Base-by-base conservation (phyloP, 2,888 invertebrate genomes). In the Leptodirus hochenwartii region DNA sequence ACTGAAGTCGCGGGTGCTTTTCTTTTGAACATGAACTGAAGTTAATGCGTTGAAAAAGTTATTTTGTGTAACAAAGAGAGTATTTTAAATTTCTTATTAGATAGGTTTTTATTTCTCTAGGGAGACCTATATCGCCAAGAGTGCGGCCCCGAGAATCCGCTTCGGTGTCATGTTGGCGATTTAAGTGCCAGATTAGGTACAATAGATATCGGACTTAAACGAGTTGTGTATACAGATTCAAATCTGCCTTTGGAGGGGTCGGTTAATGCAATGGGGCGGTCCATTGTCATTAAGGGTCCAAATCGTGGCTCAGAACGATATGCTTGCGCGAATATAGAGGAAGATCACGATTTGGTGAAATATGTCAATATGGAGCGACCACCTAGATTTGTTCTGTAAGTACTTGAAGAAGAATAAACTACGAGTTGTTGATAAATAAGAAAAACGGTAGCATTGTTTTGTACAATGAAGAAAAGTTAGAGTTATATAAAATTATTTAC, bases 121-220 rank as follows among this genome's bases (percentile, higher is more conserved):
- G 70, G 69, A 29, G 84, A 85, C 35, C 58, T 85, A 27, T 91
- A 91, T 53, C 67, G 62, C 33, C 71, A 75, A 53, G 88, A 93
- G 58, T 93, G 93, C 49, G 79, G 79, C 0, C 68, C 80, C 0
- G 77, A 81, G 51, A 82, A 87, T 45, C 91, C 90, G 0, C 54
- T 88, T 30, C 63, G 91, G 2, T 93, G 93, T 50, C 79, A 88
- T 47, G 80, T 90, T 1, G 93, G 91, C 0, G 93, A 93, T 52
- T 56, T 90, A 24, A 80, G 87, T 0, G 73, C 82, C 0, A 65
- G 90, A 37, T 58, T 88, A 17, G 90, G 87, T 1, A 69, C 81
- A 1, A 79, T 91, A 27, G 69, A 74, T 43, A 62, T 93, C 17
- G 91, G 91, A 2, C 61, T 69, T 1, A 62, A 72, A 33, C 67